phyloP scores from a whole-genome alignment of 2,113 vertebrate species.

The Crotalus viridis region DNA sequence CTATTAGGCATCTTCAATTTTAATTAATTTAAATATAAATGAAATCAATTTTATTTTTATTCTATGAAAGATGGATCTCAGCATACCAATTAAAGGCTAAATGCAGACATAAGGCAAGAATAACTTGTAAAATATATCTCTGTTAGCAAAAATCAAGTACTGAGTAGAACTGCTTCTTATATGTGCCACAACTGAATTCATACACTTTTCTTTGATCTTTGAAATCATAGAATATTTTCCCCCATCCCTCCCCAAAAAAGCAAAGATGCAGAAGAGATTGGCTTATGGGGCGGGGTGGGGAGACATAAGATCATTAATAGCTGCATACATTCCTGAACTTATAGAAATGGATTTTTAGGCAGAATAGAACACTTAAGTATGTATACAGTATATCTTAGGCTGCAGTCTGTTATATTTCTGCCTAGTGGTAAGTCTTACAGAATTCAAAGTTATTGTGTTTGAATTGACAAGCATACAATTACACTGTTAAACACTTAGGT shows the following conservation, averaged over 20 bases:
- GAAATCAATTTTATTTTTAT: not conserved
- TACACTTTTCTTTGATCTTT: not conserved
- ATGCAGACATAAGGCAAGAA: not conserved
- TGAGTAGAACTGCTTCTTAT: not conserved
- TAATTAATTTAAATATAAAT: not conserved
- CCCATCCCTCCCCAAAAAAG: conserved; percentile 52
- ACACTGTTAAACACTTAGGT: not conserved
- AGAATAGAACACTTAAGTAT: not conserved
- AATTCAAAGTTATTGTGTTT: not conserved
- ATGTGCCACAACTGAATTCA: not conserved
- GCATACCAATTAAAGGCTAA: not conserved
- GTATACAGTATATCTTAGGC: not conserved
- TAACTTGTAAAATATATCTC: not conserved
- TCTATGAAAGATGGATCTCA: not conserved
- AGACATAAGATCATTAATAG: conserved; percentile 56
- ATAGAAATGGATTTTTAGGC: conserved; percentile 4
- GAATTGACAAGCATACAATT: not conserved
- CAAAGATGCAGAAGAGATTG: conserved; percentile 67
- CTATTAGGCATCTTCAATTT: not conserved
- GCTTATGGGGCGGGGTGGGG: conserved; percentile 47
- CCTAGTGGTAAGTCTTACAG: not conserved
- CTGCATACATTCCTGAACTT: conserved; percentile 53
- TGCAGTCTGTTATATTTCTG: not conserved
- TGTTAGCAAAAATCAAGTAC: not conserved
- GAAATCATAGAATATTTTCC: not conserved